Evolutionary conservation across 1,140 invertebrate species (phyloP).

Genomic region (Spodoptera frugiperda): DNA sequence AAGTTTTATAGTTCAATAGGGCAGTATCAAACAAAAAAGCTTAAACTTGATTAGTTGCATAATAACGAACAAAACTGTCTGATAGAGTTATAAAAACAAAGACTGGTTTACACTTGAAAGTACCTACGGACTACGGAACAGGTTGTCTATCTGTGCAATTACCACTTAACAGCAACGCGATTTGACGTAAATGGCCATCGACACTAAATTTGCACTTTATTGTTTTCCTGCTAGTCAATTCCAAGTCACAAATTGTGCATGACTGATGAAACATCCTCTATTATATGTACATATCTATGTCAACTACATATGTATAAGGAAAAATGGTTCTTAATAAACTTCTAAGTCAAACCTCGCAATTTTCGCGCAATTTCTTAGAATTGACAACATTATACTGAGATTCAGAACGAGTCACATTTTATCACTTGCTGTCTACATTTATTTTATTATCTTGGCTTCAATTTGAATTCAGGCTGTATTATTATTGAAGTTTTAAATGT

Average conservation of each 20-base stretch:
- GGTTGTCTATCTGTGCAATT: slow-evolving; percentile 62
- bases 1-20: neutral
- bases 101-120: slow-evolving; percentile 67
- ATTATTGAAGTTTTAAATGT: too few species aligned
- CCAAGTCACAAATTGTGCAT: slow-evolving; percentile 34
- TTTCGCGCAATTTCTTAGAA: slow-evolving; percentile 6
- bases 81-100: slow-evolving; percentile 61
- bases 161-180: slow-evolving; percentile 63
- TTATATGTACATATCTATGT: slow-evolving; percentile 31
- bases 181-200: slow-evolving; percentile 58
- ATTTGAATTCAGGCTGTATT: too few species aligned
- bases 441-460: too few species aligned
- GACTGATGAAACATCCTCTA: slow-evolving; percentile 15
- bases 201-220: slow-evolving; percentile 57
- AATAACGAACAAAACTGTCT: slow-evolving; percentile 19
- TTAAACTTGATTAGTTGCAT: slow-evolving; percentile 28
- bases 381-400: neutral
- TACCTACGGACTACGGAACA: slow-evolving; percentile 56
- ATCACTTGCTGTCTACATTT: too few species aligned
- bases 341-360: slow-evolving; percentile 8
- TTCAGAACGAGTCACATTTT: too few species aligned
- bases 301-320: slow-evolving; percentile 32
- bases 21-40: neutral
- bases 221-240: slow-evolving; percentile 47
- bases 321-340: slow-evolving; percentile 16